Conservation (phyloP, 2,113 vertebrate species). For the Pseudopodoces humilis region DNA sequence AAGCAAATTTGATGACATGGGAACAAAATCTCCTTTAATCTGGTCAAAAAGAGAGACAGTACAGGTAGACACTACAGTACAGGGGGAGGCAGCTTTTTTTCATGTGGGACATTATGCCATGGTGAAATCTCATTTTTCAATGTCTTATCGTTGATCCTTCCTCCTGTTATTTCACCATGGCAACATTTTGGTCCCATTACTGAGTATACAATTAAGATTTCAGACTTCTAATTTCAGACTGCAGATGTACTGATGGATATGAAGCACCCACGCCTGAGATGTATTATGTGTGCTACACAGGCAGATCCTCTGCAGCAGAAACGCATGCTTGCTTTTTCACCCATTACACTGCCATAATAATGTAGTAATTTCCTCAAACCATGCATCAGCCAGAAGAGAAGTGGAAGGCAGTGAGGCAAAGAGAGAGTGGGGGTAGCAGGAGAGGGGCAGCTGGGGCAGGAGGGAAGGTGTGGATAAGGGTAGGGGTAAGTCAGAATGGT, state of each 20-base stretch:
- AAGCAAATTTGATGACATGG: background rate
- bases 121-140: conserved; percentile 15
- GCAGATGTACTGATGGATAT: conserved; percentile 53
- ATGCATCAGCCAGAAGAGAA: background rate
- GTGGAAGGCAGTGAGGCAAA: background rate
- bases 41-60: background rate
- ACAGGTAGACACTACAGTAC: background rate
- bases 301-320: conserved; percentile 10
- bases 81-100: background rate
- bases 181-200: conserved; percentile 49
- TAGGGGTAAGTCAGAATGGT: background rate
- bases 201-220: conserved; percentile 44
- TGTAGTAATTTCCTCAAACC: background rate
- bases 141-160: conserved; percentile 9
- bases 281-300: background rate
- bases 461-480: background rate
- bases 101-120: background rate
- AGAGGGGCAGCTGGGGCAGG: background rate
- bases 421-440: background rate
- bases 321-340: background rate
- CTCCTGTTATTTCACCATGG: conserved; percentile 45
- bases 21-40: background rate
- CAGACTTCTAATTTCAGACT: conserved; percentile 60
- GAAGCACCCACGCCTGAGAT: conserved; percentile 43
- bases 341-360: background rate